Percentiles rank a stretch among this genome's conserved stretches.
Evolutionary conservation across 2,797 vertebrate genomes (phyloP).

Genomic region (Helicolenus hilgendorfi): DNA sequence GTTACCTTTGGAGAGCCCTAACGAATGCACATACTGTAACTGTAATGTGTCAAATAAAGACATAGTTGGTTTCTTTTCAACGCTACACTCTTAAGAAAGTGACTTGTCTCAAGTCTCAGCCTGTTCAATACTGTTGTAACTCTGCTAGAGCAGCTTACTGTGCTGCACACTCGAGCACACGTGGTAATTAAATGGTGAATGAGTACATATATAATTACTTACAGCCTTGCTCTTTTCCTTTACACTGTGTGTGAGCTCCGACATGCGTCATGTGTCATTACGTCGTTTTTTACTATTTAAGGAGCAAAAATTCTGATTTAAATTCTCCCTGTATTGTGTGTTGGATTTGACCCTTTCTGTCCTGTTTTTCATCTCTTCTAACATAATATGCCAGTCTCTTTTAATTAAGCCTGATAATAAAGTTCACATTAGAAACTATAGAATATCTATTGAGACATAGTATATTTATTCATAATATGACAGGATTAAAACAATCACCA

Average conservation of each 20-base stretch:
- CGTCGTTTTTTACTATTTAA: background rate
- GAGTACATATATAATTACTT: slow-evolving; percentile 32
- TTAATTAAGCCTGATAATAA: background rate
- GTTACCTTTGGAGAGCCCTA: background rate
- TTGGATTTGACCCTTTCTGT: background rate
- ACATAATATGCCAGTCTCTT: background rate
- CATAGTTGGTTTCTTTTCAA: background rate
- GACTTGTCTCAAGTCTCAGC: background rate
- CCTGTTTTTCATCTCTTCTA: background rate
- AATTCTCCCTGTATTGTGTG: background rate
- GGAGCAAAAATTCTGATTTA: background rate
- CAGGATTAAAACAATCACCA: background rate
- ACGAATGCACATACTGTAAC: background rate
- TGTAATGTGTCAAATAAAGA: background rate
- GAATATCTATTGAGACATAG: background rate
- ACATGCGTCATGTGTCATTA: background rate
- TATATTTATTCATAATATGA: background rate
- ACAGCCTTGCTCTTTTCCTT: background rate
- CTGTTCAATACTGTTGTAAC: background rate
- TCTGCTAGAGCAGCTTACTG: background rate
- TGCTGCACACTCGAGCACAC: slow-evolving; percentile 1
- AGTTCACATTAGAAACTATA: background rate
- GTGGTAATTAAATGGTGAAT: slow-evolving; percentile 41
- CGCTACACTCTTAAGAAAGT: background rate
- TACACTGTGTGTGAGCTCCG: background rate